Conservation (phyloP, 2,113 vertebrate genomes). For the Callocephalon fimbriatum region DNA sequence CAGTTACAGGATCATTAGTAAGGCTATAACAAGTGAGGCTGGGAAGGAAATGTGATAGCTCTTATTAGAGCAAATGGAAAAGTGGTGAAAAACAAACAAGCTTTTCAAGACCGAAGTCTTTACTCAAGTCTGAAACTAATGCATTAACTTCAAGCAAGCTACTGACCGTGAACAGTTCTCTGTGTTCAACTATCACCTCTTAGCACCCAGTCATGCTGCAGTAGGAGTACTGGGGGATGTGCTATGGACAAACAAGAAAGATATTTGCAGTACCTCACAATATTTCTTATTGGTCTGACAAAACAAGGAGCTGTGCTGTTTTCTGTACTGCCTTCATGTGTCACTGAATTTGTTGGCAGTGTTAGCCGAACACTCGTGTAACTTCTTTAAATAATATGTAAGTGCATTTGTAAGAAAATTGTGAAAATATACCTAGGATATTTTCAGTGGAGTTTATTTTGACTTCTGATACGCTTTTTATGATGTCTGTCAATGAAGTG, state of each 20-base stretch:
- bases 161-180: background rate
- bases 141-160: background rate
- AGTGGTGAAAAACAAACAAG: background rate
- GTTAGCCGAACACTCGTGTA: background rate
- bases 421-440: background rate
- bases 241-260: background rate
- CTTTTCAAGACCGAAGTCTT: background rate
- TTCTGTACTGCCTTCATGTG: background rate
- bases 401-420: background rate
- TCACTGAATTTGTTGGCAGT: background rate
- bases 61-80: background rate
- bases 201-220: background rate
- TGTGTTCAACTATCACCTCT: background rate
- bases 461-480: background rate
- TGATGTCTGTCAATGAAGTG: fast-evolving
- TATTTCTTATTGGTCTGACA: background rate
- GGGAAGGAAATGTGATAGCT: background rate
- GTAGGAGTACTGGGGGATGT: background rate
- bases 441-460: background rate
- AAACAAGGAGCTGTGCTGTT: background rate
- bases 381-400: background rate
- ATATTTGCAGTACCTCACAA: background rate
- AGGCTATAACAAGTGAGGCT: background rate
- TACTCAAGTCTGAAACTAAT: background rate
- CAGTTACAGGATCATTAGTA: background rate